A percentile compares a stretch with the other conserved stretches of the same genome.
Conservation (phyloP, 2,113 vertebrate species). For the Cepphus grylle region DNA sequence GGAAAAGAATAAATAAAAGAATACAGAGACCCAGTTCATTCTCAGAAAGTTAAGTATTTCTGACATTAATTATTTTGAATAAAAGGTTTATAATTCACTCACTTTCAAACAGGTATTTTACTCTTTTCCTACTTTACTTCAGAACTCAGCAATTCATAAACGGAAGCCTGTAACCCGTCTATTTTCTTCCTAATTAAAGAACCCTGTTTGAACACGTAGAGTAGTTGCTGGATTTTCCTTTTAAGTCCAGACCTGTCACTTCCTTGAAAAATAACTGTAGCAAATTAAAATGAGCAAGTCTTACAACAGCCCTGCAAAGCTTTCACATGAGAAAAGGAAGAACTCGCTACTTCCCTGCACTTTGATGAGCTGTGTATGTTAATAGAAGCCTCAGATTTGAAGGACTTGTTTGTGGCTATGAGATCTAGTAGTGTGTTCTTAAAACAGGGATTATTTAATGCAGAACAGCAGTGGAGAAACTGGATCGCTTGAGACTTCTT, state of each 20-base stretch:
- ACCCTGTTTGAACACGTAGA: neutral
- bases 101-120: neutral
- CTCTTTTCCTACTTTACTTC: neutral
- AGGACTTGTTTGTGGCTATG: neutral
- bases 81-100: neutral
- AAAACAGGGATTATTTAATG: neutral
- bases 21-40: neutral
- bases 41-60: neutral
- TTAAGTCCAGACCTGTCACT: neutral
- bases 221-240: neutral
- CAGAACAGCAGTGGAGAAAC: neutral
- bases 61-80: neutral
- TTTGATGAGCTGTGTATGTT: neutral
- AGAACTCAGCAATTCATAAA: neutral
- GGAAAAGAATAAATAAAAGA: neutral
- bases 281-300: neutral
- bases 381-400: neutral
- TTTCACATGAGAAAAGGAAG: neutral
- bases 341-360: neutral
- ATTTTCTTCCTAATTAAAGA: neutral
- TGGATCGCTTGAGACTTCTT: neutral
- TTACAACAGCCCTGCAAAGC: neutral
- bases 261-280: slow-evolving; percentile 1
- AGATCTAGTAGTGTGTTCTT: rapidly evolving
- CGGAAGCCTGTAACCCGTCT: neutral